Evolutionary conservation across 2,113 vertebrate species (phyloP).

Genomic region (Chloropsis hardwickii): DNA sequence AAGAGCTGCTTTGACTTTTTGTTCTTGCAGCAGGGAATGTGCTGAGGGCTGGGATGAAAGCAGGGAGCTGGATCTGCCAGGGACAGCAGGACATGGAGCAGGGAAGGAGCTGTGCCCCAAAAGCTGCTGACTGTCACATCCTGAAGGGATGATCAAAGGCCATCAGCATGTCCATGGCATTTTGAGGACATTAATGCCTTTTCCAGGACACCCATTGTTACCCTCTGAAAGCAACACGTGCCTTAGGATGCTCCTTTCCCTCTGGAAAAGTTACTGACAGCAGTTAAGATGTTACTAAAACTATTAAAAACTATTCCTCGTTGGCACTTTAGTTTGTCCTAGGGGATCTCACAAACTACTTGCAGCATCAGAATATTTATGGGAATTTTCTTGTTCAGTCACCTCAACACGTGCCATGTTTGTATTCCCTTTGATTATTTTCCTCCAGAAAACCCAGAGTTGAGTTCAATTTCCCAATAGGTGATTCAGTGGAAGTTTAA

Average conservation of each 20-base stretch:
- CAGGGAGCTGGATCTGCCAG: neutral
- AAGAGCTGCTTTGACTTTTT: neutral
- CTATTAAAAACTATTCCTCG: neutral
- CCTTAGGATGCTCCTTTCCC: neutral
- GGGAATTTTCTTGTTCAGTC: neutral
- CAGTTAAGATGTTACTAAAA: neutral
- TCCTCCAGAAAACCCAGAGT: neutral
- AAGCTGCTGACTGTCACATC: too few relatives aligned
- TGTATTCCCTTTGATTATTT: neutral
- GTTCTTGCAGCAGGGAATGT: neutral
- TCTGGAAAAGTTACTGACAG: neutral
- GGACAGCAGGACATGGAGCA: rapidly evolving
- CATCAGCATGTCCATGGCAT: neutral
- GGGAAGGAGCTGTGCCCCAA: neutral
- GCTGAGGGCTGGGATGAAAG: neutral
- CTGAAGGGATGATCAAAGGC: neutral
- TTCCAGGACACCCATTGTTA: neutral
- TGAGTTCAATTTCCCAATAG: neutral
- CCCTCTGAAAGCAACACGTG: neutral
- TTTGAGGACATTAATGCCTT: neutral
- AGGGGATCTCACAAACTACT: neutral
- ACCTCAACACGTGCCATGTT: neutral
- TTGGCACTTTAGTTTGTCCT: neutral
- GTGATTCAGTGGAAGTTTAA: neutral
- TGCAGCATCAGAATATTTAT: neutral